A percentile compares a stretch with the other conserved stretches of the same genome.
Evolutionary conservation across 1,140 invertebrate species (phyloP).

Genomic region (Cotesia typhae): DNA sequence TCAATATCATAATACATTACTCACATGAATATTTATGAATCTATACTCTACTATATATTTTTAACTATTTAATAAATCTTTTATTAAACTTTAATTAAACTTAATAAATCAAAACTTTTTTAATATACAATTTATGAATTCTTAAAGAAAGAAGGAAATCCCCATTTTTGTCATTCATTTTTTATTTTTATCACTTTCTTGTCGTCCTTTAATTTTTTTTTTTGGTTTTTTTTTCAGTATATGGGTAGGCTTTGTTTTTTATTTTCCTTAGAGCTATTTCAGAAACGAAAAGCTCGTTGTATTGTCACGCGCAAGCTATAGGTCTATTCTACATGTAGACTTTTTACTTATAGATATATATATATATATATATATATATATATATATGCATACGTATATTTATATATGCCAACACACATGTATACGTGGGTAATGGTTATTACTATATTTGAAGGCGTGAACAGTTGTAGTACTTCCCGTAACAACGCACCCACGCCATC

Average conservation of each 20-base stretch:
- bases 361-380: neutral
- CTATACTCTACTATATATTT: too few species aligned
- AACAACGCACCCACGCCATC: slow-evolving; percentile 17
- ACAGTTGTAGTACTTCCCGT: slow-evolving; percentile 20
- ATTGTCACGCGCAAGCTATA: slow-evolving; percentile 3
- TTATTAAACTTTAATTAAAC: too few species aligned
- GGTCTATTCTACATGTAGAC: neutral
- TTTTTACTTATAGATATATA: neutral
- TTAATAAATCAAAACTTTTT: too few species aligned
- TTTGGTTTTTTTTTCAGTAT: neutral
- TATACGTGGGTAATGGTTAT: neutral
- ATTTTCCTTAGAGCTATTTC: slow-evolving; percentile 10
- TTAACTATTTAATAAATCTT: too few species aligned
- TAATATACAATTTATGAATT: too few species aligned
- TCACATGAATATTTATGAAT: too few species aligned
- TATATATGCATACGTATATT: neutral
- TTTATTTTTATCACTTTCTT: slow-evolving; percentile 11
- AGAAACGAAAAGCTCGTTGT: slow-evolving; percentile 1
- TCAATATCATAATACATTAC: too few species aligned
- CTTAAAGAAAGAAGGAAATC: too few species aligned
- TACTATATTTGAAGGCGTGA: slow-evolving; percentile 16
- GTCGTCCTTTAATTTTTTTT: neutral
- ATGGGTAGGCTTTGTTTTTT: neutral
- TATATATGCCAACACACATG: neutral
- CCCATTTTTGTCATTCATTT: neutral